Evolutionary conservation across 1,140 invertebrate genomes (phyloP).

Genomic region (Callitettix versicolor): DNA sequence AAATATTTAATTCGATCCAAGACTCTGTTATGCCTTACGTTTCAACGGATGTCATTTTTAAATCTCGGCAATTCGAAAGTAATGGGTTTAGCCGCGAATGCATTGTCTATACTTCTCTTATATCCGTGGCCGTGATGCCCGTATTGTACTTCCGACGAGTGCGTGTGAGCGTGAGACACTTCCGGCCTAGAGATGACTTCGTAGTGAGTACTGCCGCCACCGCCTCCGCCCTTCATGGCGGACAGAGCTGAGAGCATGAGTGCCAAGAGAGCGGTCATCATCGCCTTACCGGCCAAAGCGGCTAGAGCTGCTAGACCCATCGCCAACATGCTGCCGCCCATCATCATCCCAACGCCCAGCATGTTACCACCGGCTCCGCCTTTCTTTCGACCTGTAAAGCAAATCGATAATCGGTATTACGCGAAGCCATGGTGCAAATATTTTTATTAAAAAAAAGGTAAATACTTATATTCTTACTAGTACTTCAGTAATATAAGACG

Average conservation of each 20-base stretch:
- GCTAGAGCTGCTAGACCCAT: conserved; percentile 61
- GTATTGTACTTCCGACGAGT: conserved; percentile 48
- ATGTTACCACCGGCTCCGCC: conserved; percentile 24
- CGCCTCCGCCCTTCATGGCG: conserved; percentile 57
- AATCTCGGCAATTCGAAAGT: too few species aligned
- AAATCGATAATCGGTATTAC: too few species aligned
- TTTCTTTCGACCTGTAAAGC: conserved; percentile 22
- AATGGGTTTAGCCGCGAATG: not conserved
- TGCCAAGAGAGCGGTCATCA: conserved; percentile 70
- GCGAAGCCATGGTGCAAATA: too few species aligned
- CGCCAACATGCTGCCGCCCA: conserved; percentile 53
- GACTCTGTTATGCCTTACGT: too few species aligned
- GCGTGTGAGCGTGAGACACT: conserved; percentile 56
- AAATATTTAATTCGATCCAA: too few species aligned
- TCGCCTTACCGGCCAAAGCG: conserved; percentile 64
- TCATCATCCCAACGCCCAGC: conserved; percentile 35
- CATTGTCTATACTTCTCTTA: conserved; percentile 9
- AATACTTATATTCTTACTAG: too few species aligned
- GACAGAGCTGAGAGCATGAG: conserved; percentile 63
- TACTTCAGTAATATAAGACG: too few species aligned
- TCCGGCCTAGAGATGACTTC: conserved; percentile 73
- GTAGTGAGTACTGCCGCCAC: conserved; percentile 55
- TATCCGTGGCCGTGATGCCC: conserved; percentile 10
- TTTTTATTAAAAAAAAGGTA: too few species aligned
- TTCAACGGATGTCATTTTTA: too few species aligned